Percentiles rank a stretch among this genome's conserved stretches.
These are phyloP conservation scores for Heliconius cydno DNA, from an alignment of 2,888 invertebrate species.

Conservation along the genomic window DNA sequence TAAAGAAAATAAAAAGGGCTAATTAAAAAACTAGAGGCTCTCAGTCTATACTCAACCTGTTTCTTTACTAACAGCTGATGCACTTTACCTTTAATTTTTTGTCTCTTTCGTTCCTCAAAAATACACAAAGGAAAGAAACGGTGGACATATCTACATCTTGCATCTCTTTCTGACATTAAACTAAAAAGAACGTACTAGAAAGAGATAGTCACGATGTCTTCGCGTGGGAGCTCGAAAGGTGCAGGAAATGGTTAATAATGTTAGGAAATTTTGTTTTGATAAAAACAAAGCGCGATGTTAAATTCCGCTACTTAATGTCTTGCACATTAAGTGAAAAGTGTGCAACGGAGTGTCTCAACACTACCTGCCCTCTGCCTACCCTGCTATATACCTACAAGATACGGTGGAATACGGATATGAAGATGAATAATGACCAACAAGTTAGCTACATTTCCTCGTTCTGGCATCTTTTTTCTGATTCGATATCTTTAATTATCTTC, in stretches of 20 bases:
- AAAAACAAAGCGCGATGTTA: not conserved
- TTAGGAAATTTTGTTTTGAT: not conserved
- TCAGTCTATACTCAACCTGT: constrained; percentile 41
- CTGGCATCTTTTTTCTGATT: no score
- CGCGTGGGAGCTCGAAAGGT: constrained; percentile 12
- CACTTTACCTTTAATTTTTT: constrained; percentile 19
- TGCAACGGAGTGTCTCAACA: no score
- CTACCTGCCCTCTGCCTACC: no score
- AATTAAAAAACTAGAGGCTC: not conserved
- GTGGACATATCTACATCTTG: not conserved
- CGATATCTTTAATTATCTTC: no score
- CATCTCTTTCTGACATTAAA: not conserved
- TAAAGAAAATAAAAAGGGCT: not conserved
- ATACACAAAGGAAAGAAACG: not conserved
- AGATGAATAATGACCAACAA: no score
- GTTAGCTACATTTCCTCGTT: no score
- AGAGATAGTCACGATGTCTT: not conserved
- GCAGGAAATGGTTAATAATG: constrained; percentile 8
- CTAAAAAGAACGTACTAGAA: not conserved
- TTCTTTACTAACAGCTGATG: constrained; percentile 44
- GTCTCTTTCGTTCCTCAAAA: constrained; percentile 5
- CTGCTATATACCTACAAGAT: no score
- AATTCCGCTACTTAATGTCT: not conserved
- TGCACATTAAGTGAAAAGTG: not conserved
- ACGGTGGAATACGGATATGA: no score